phyloP scores from a whole-genome alignment of 1,140 invertebrate species.

The Drosophila quadrilineata region DNA sequence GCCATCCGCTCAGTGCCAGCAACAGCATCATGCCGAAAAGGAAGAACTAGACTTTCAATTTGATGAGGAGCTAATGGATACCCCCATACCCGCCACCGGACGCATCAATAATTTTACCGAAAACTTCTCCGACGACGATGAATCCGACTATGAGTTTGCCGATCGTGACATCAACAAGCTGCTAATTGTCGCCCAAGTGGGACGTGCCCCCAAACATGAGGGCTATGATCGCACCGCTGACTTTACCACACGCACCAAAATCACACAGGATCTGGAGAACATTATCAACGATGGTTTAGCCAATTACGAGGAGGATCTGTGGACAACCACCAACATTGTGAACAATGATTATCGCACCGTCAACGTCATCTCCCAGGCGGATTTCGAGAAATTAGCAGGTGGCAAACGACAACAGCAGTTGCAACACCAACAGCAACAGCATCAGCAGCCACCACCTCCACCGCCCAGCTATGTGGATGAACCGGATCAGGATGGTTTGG shows the following conservation, averaged over 20 bases:
- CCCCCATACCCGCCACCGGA: slow-evolving; percentile 85
- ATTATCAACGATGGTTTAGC: slow-evolving; percentile 97
- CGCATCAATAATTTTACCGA: slow-evolving; percentile 91
- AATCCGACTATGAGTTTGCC: slow-evolving; percentile 93
- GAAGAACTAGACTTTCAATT: slow-evolving; percentile 98
- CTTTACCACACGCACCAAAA: slow-evolving; percentile 92
- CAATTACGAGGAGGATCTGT: slow-evolving; percentile 96
- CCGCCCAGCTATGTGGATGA: slow-evolving; percentile 77
- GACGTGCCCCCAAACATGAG: slow-evolving; percentile 89
- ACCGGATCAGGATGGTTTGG: slow-evolving; percentile 50
- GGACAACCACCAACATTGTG: slow-evolving; percentile 83
- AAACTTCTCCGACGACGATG: slow-evolving; percentile 87
- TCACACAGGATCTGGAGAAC: slow-evolving; percentile 95
- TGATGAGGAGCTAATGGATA: slow-evolving; percentile 96
- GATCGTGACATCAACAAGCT: slow-evolving; percentile 97
- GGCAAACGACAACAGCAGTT: slow-evolving; percentile 81
- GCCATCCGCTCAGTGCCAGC: slow-evolving; percentile 71
- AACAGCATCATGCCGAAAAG: slow-evolving; percentile 85
- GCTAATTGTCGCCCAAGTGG: slow-evolving; percentile 96
- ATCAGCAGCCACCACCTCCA: slow-evolving; percentile 90
- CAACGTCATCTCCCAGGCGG: slow-evolving; percentile 93
- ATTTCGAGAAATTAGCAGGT: slow-evolving; percentile 91
- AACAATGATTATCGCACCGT: slow-evolving; percentile 90
- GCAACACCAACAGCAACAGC: slow-evolving; percentile 80
- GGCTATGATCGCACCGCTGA: slow-evolving; percentile 94